Conservation (phyloP, 2,113 vertebrate species). For the Bujurquina vittata region DNA sequence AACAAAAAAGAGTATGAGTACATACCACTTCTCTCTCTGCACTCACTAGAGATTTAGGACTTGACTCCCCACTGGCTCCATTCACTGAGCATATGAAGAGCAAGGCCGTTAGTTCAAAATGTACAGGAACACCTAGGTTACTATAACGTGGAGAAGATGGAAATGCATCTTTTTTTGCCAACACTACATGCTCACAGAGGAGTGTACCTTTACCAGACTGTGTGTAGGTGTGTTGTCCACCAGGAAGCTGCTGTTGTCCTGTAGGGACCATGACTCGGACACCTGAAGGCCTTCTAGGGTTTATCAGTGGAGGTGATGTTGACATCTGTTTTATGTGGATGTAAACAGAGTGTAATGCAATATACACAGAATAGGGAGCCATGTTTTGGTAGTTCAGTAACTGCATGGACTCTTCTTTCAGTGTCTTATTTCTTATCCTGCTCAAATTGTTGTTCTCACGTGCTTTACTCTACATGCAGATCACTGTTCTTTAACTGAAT, state of each 20-base stretch:
- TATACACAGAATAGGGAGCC: not conserved
- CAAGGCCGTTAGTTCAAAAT: not conserved
- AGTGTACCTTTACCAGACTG: slow-evolving; percentile 39
- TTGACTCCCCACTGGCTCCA: not conserved
- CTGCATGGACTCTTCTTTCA: not conserved
- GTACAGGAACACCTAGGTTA: not conserved
- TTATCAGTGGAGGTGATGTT: slow-evolving; percentile 13
- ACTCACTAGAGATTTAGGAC: slow-evolving; percentile 29
- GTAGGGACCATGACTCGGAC: slow-evolving; percentile 45
- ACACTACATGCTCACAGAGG: not conserved
- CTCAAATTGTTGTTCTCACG: not conserved
- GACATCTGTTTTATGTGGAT: slow-evolving; percentile 57
- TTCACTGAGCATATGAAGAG: slow-evolving; percentile 64
- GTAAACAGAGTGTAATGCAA: not conserved
- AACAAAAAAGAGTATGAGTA: not conserved
- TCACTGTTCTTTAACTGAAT: not conserved
- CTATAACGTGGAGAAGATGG: not conserved
- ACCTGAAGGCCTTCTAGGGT: slow-evolving; percentile 49
- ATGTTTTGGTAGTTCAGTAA: not conserved
- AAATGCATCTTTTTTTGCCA: not conserved
- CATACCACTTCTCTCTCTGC: slow-evolving; percentile 82
- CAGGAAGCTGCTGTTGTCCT: slow-evolving; percentile 11
- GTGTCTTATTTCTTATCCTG: not conserved
- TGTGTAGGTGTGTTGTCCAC: not conserved
- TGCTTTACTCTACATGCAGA: not conserved